Conservation (phyloP, 2,888 invertebrate genomes). For the Melanotus villosus region DNA sequence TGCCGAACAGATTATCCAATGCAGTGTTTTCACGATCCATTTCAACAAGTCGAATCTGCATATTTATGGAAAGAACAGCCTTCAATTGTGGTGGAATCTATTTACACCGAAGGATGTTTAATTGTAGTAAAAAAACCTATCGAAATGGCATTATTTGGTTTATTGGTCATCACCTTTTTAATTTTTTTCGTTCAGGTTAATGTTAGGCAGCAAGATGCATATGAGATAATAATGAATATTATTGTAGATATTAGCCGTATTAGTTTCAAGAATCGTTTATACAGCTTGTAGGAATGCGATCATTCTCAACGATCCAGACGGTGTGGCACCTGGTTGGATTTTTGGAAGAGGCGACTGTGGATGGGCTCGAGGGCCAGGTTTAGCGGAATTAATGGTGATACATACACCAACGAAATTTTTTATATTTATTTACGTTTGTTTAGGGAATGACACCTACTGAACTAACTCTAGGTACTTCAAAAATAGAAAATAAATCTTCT, state of each 20-base stretch:
- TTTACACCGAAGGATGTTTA: slow-evolving; percentile 65
- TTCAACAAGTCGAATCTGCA: slow-evolving; percentile 68
- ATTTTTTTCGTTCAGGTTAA: slow-evolving; percentile 58
- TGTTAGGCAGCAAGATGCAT: not conserved
- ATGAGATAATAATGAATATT: not conserved
- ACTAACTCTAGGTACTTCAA: too few relatives aligned
- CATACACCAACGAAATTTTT: too few relatives aligned
- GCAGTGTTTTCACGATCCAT: slow-evolving; percentile 75
- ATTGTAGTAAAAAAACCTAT: slow-evolving; percentile 61
- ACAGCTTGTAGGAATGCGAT: slow-evolving; percentile 72
- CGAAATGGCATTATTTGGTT: slow-evolving; percentile 55
- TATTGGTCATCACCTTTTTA: slow-evolving; percentile 56
- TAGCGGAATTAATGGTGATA: slow-evolving; percentile 25
- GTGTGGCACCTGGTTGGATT: slow-evolving; percentile 68
- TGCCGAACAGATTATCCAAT: slow-evolving; percentile 73
- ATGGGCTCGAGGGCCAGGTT: slow-evolving; percentile 26
- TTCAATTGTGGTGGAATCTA: slow-evolving; percentile 59
- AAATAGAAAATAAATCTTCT: too few relatives aligned
- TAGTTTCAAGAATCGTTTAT: slow-evolving; percentile 71
- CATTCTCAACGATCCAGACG: slow-evolving; percentile 69
- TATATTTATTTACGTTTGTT: too few relatives aligned
- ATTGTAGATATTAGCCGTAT: slow-evolving; percentile 69
- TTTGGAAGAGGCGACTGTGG: slow-evolving; percentile 64
- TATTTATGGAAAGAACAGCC: slow-evolving; percentile 64
- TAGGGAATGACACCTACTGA: too few relatives aligned